Percentiles rank a stretch among this genome's conserved stretches.
phyloP scores from a whole-genome alignment of 2,797 vertebrate species.

The Phrynocephalus vlangalii region DNA sequence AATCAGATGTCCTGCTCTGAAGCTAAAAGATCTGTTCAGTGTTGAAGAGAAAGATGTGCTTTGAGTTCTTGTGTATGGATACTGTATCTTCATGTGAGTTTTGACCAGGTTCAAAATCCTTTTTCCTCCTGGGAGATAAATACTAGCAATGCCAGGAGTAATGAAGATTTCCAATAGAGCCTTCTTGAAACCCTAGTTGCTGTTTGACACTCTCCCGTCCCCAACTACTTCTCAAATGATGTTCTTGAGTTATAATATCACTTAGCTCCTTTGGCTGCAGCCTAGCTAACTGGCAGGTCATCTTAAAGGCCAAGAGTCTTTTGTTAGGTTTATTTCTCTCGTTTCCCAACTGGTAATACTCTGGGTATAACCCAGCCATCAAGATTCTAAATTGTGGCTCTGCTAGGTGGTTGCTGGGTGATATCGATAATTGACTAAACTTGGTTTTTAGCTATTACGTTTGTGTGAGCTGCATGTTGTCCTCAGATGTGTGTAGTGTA shows the following conservation, averaged over 20 bases:
- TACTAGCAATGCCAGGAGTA: neutral
- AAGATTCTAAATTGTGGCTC: neutral
- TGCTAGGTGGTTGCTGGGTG: neutral
- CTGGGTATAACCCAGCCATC: neutral
- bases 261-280: neutral
- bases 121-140: neutral
- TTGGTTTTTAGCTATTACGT: neutral
- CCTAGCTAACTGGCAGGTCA: neutral
- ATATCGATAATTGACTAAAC: neutral
- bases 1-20: neutral
- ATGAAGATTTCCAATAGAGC: neutral
- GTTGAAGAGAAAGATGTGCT: neutral
- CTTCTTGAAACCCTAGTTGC: neutral
- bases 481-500: neutral
- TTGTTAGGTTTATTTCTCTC: neutral
- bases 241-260: neutral
- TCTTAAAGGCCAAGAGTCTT: neutral
- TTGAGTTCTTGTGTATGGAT: neutral
- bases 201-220: neutral
- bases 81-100: neutral
- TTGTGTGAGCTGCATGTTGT: neutral
- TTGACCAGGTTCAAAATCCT: neutral
- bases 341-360: neutral
- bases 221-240: neutral
- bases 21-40: neutral